Conservation (phyloP, 2,113 vertebrate genomes). For the Pimephales promelas region DNA sequence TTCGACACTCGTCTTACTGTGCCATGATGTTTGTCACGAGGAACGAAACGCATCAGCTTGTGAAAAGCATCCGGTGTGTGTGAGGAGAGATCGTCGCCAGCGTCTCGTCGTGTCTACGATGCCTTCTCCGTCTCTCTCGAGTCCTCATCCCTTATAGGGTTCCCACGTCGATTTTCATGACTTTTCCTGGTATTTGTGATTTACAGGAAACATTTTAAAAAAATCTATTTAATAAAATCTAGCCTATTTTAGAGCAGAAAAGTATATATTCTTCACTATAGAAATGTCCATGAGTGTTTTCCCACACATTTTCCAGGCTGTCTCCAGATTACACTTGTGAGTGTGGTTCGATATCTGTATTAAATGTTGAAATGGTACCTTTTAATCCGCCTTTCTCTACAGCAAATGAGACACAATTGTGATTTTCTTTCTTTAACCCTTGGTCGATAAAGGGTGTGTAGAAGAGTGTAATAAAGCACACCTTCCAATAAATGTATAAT, state of each 20-base stretch:
- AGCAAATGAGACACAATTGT: neutral
- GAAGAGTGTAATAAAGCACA: constrained; percentile 31
- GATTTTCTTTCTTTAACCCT: neutral
- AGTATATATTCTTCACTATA: constrained; percentile 2
- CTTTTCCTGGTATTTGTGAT: neutral
- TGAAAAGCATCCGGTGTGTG: constrained; percentile 31
- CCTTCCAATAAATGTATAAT: constrained; percentile 50
- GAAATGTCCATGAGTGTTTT: neutral
- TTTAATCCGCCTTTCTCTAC: neutral
- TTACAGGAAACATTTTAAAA: neutral
- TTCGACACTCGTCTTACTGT: constrained; percentile 28
- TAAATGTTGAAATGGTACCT: neutral
- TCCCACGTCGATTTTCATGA: neutral
- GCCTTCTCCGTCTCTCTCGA: neutral
- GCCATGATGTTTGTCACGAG: neutral
- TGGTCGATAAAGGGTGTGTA: neutral
- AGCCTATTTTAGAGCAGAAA: constrained; percentile 2
- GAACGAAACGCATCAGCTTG: neutral
- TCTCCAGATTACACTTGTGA: constrained; percentile 24
- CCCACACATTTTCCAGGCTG: neutral
- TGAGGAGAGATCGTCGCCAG: constrained; percentile 19
- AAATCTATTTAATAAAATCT: neutral
- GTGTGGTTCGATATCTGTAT: constrained; percentile 11
- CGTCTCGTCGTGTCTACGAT: constrained; percentile 15
- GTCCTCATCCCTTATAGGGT: neutral